These are phyloP conservation scores for Drosophila sordidula DNA, from an alignment of 2,888 invertebrate genomes.

Conservation along the genomic window DNA sequence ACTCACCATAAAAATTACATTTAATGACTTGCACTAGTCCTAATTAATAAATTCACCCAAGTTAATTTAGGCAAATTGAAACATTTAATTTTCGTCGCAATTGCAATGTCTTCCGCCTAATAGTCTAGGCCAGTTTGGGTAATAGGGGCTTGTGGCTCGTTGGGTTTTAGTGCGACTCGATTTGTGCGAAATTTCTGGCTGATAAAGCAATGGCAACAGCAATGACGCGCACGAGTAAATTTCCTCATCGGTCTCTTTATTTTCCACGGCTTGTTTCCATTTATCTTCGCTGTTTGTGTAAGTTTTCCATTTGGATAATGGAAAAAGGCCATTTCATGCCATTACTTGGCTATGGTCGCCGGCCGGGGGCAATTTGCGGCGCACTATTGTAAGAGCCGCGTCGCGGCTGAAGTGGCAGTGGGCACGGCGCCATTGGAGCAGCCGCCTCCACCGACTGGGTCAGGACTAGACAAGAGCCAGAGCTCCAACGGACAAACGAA, in stretches of 20 bases:
- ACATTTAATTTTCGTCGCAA: constrained; percentile 33
- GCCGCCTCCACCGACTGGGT: constrained; percentile 21
- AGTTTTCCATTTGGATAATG: constrained; percentile 84
- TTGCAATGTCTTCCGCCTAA: constrained; percentile 16
- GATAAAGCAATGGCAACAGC: constrained; percentile 79
- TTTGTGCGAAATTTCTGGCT: constrained; percentile 75
- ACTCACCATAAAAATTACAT: constrained; percentile 13
- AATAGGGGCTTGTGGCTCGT: constrained; percentile 28
- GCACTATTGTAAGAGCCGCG: constrained; percentile 68
- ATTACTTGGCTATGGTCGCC: constrained; percentile 65
- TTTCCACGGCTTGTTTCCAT: constrained; percentile 62
- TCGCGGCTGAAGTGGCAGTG: constrained; percentile 58
- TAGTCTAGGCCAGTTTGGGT: neutral
- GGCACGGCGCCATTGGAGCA: constrained; percentile 69
- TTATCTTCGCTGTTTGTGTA: constrained; percentile 72
- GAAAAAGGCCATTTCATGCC: constrained; percentile 83
- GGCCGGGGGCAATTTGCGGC: constrained; percentile 68
- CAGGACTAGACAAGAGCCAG: constrained; percentile 4
- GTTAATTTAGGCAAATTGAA: constrained; percentile 34
- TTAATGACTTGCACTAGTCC: constrained; percentile 25
- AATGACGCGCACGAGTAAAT: constrained; percentile 80
- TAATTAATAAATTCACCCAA: constrained; percentile 63
- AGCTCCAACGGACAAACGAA: constrained; percentile 20
- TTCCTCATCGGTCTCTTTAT: constrained; percentile 66
- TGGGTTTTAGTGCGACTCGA: constrained; percentile 66